Evolutionary conservation across 2,797 vertebrate species (phyloP).

Genomic region (Pteropus rufus): DNA sequence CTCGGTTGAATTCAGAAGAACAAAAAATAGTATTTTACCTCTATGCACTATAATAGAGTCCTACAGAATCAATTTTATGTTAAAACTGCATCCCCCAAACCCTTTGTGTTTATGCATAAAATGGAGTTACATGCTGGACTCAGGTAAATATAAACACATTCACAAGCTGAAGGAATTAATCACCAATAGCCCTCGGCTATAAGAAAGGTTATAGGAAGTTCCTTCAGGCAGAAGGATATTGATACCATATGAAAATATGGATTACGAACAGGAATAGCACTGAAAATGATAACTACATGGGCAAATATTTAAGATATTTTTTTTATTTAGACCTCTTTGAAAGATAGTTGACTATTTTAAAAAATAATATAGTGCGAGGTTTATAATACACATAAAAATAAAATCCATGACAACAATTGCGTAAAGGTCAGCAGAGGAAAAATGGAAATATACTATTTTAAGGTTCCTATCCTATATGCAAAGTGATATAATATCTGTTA

Average conservation of each 20-base stretch:
- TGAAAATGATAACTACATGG: neutral
- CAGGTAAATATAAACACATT: neutral
- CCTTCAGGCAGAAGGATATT: neutral
- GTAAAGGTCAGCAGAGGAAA: neutral
- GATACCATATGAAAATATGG: neutral
- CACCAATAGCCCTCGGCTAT: neutral
- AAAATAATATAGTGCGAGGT: neutral
- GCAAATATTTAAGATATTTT: neutral
- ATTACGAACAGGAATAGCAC: neutral
- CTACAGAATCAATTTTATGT: neutral
- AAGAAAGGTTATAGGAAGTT: neutral
- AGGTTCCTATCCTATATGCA: neutral
- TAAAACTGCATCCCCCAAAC: neutral
- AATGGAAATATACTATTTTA: neutral
- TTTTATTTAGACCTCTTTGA: neutral
- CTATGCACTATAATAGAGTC: neutral
- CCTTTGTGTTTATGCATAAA: neutral
- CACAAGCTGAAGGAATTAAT: neutral
- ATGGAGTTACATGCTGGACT: neutral
- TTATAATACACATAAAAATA: neutral
- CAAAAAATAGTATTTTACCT: neutral
- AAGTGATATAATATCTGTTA: neutral
- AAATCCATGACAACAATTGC: neutral
- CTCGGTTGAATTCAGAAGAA: neutral
- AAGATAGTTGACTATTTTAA: neutral